Base-by-base conservation (phyloP, 2,888 invertebrate species). In the Anarsia innoxiella region DNA sequence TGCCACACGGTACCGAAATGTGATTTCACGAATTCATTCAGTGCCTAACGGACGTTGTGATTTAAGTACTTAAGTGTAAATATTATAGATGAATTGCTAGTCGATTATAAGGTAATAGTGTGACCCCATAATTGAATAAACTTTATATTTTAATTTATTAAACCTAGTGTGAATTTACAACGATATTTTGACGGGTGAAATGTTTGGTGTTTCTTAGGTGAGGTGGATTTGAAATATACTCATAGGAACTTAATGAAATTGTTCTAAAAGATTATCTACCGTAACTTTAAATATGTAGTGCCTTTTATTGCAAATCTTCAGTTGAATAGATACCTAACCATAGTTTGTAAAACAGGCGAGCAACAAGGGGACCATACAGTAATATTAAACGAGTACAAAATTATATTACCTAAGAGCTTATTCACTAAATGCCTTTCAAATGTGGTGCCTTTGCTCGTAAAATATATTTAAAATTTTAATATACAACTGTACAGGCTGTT, bases 41-140 rank as follows among this genome's bases (percentile, higher is more conserved):
- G 70, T 71, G 72, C 70, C 66, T 65, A 59, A 42, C 42, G 46
- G 54, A 50, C 43, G 37, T 41, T 48, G 41, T 44, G 50, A 57
- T 53, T 44, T 54, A 44, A 54, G n/a, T n/a, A n/a, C n/a, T n/a
- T n/a, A n/a, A n/a, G n/a, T 73, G 71, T 78, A 71, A 49, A 76
- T 76, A 78, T 66, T 73, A n/a, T n/a, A 77, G 70, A 63, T 53
- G 64, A 67, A 64, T 59, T 73, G 75, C 72, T 78, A 78, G 75
- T 72, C 76, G 56, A 61, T 59, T 64, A 59, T 59, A 59, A 59
- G 40, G 45, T 45, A 41, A n/a, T 45, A 44, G 51, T 53, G 53
- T 57, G 51, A 57, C 42, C 46, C 44, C 42, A 23, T 41, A 45
- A 44, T 34, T 39, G 32, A 15, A n/a, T n/a, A 36, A 35, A 39